A percentile compares a stretch with the other conserved stretches of the same genome.
phyloP scores from a whole-genome alignment of 2,113 vertebrate genomes.

The Uria aalge region DNA sequence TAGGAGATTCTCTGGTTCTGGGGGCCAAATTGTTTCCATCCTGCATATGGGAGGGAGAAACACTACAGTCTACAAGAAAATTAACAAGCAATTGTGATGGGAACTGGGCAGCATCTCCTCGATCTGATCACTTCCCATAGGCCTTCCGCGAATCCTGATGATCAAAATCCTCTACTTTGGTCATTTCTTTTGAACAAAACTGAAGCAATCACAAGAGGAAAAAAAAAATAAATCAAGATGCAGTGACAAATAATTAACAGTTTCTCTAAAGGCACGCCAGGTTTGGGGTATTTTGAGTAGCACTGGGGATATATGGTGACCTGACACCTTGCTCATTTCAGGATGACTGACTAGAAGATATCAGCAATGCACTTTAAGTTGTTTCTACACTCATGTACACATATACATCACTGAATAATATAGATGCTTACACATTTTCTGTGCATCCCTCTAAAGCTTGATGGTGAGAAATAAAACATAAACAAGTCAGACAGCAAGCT shows the following conservation, averaged over 20 bases:
- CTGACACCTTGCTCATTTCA: background rate
- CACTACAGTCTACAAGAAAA: background rate
- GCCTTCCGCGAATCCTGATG: background rate
- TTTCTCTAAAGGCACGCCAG: background rate
- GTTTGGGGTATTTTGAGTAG: background rate
- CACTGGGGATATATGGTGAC: background rate
- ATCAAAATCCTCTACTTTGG: background rate
- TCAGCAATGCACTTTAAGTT: background rate
- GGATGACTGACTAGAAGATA: background rate
- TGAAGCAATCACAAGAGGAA: background rate
- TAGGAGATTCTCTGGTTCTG: background rate
- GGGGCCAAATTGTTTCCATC: background rate
- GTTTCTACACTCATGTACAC: background rate
- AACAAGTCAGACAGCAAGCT: constrained; percentile 66
- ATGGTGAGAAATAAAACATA: constrained; percentile 64
- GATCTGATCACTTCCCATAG: background rate
- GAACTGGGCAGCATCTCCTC: background rate
- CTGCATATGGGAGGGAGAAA: background rate
- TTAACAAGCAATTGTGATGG: background rate
- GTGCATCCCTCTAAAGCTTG: constrained; percentile 53
- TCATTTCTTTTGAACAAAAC: background rate
- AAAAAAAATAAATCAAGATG: background rate
- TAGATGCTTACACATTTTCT: constrained; percentile 41
- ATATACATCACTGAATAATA: constrained; percentile 23
- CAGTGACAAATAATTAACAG: background rate